phyloP scores from a whole-genome alignment of 2,113 vertebrate species.

The Charadrius vociferus region DNA sequence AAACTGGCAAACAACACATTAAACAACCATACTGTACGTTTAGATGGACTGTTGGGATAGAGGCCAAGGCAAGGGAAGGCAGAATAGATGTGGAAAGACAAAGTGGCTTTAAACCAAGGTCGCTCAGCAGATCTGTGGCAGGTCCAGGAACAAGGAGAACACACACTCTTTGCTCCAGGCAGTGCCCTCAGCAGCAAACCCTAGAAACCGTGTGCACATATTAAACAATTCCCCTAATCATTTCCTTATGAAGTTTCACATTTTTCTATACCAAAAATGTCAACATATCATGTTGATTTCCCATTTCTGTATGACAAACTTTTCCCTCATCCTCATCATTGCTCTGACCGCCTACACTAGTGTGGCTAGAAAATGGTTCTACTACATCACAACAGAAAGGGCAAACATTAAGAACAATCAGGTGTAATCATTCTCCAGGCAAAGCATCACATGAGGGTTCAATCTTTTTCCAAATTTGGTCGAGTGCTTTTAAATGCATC shows the following conservation, averaged over 20 bases:
- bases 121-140: not conserved
- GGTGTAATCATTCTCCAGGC: not conserved
- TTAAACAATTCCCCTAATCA: not conserved
- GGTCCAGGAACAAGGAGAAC: not conserved
- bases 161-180: not conserved
- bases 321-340: not conserved
- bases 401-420: not conserved
- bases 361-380: not conserved
- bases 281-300: not conserved
- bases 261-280: not conserved
- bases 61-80: not conserved
- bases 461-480: not conserved
- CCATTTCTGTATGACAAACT: not conserved
- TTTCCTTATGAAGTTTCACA: not conserved
- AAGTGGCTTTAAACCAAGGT: not conserved
- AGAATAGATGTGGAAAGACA: not conserved
- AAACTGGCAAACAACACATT: not conserved
- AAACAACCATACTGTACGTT: not conserved
- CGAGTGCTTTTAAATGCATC: slow-evolving; percentile 9
- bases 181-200: not conserved
- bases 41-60: not conserved
- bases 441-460: not conserved
- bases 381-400: not conserved
- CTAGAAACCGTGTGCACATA: not conserved
- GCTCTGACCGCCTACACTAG: not conserved